Conservation (phyloP, 2,113 vertebrate genomes). For the Ammodytes marinus region DNA sequence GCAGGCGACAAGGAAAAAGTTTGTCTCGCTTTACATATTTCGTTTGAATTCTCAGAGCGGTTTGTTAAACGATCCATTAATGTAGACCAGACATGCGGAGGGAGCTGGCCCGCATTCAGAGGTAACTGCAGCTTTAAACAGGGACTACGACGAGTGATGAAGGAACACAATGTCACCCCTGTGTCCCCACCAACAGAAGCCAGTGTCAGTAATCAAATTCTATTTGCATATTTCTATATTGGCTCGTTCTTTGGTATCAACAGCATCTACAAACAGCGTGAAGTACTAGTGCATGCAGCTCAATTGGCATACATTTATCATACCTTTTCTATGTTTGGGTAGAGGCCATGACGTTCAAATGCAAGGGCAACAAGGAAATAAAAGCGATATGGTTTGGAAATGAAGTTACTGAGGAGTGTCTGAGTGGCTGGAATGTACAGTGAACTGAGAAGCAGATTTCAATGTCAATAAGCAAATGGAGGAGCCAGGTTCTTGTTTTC, state of each 20-base stretch:
- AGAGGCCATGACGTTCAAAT: slow-evolving; percentile 71
- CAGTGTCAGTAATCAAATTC: slow-evolving; percentile 45
- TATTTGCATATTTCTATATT: slow-evolving; percentile 71
- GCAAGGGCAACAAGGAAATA: slow-evolving; percentile 81
- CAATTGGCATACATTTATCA: slow-evolving; percentile 40
- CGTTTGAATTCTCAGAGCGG: slow-evolving; percentile 40
- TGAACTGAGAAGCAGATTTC: slow-evolving; percentile 74
- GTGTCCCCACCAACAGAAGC: slow-evolving; percentile 48
- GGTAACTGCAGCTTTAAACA: slow-evolving; percentile 38
- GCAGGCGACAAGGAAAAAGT: slow-evolving; percentile 42
- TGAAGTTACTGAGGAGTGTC: slow-evolving; percentile 67
- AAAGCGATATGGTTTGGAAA: slow-evolving; percentile 69
- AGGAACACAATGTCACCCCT: slow-evolving; percentile 66
- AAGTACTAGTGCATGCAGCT: slow-evolving; percentile 52
- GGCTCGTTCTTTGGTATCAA: slow-evolving; percentile 55
- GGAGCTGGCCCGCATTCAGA: background rate
- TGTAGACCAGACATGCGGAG: background rate
- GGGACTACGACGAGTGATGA: slow-evolving; percentile 11
- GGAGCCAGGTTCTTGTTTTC: slow-evolving; percentile 58
- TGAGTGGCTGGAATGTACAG: slow-evolving; percentile 59
- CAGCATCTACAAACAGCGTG: slow-evolving; percentile 63
- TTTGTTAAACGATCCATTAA: slow-evolving; percentile 39
- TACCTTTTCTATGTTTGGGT: slow-evolving; percentile 54
- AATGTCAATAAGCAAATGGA: slow-evolving; percentile 77
- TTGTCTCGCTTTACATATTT: slow-evolving; percentile 59